Percentiles rank a stretch among this genome's conserved stretches.
Conservation (phyloP, 1,140 invertebrate species). For the Bombus sylvicola region DNA sequence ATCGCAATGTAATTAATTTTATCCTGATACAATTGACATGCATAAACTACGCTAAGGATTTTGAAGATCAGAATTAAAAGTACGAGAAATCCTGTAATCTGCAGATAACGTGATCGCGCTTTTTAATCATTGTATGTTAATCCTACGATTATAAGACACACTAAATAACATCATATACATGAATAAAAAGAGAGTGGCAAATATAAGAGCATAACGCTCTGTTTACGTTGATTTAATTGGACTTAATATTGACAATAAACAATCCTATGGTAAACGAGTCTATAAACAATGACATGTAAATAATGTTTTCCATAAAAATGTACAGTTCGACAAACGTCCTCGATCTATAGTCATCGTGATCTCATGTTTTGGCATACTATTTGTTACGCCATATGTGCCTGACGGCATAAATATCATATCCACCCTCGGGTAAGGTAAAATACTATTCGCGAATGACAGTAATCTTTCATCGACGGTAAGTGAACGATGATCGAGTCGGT, state of each 20-base stretch:
- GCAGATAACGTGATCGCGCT: not conserved
- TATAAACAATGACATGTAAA: too few relatives aligned
- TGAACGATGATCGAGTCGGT: not conserved
- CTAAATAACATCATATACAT: not conserved
- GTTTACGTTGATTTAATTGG: not conserved
- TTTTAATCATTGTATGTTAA: not conserved
- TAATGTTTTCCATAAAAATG: too few relatives aligned
- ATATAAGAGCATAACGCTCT: not conserved
- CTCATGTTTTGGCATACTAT: not conserved
- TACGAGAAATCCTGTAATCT: not conserved
- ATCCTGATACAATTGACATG: not conserved
- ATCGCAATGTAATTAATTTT: not conserved
- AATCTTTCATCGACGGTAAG: not conserved
- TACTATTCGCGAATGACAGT: not conserved
- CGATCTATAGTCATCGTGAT: too few relatives aligned
- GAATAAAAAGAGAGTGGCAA: not conserved
- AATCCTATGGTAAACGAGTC: too few relatives aligned
- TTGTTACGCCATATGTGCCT: not conserved
- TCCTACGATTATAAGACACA: not conserved
- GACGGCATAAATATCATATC: too few relatives aligned
- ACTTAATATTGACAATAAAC: too few relatives aligned
- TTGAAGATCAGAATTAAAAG: not conserved
- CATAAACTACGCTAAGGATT: not conserved
- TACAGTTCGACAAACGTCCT: too few relatives aligned
- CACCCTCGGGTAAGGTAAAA: not conserved